Conservation (phyloP, 1,140 invertebrate genomes). For the Achatina immaculata region DNA sequence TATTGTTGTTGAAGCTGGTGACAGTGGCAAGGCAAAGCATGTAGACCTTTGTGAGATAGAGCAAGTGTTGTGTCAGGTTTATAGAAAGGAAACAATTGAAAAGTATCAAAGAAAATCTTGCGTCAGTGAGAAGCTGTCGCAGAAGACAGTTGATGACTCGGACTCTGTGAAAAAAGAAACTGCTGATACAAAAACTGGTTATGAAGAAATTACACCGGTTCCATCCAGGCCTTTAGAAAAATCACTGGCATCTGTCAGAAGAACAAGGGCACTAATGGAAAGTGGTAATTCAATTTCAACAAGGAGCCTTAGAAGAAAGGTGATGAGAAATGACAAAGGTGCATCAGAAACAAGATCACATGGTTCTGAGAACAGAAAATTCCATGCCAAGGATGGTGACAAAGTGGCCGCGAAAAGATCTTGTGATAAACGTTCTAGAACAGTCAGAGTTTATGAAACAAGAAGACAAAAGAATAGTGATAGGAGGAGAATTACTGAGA, state of each 20-base stretch:
- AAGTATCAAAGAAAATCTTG: slow-evolving; percentile 17
- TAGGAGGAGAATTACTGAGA: neutral
- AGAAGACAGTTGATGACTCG: neutral
- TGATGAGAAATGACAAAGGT: neutral
- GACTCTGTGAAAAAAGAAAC: neutral
- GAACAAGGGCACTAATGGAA: neutral
- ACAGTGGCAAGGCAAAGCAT: neutral
- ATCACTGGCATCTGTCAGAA: neutral
- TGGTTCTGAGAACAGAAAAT: neutral
- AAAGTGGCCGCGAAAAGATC: neutral
- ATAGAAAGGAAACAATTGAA: slow-evolving; percentile 29
- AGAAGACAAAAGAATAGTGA: neutral
- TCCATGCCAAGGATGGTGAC: too few species aligned
- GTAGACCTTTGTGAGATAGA: slow-evolving; percentile 7
- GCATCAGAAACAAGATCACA: neutral
- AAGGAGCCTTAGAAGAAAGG: neutral
- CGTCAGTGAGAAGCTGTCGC: neutral
- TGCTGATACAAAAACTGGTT: slow-evolving; percentile 1
- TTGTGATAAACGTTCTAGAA: neutral
- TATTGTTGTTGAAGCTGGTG: slow-evolving; percentile 11
- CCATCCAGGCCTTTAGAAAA: neutral
- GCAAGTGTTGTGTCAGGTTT: slow-evolving; percentile 17
- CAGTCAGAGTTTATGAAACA: neutral
- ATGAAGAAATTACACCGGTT: too few species aligned
- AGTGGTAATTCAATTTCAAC: neutral